phyloP scores from a whole-genome alignment of 1,140 invertebrate species.

The Melanaphis sacchari region DNA sequence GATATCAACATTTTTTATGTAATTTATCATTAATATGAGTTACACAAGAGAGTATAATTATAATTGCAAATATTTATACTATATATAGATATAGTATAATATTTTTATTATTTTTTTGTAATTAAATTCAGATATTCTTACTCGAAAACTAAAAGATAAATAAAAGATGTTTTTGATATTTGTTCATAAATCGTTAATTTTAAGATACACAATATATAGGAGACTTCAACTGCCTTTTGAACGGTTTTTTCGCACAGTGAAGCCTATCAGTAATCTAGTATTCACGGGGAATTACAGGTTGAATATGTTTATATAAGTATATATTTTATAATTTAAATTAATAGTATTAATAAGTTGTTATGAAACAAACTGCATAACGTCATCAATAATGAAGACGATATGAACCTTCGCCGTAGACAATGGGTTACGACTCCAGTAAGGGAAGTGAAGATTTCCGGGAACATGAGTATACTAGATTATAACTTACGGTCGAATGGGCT shows the following conservation, averaged over 20 bases:
- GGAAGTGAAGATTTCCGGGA: conserved; percentile 27
- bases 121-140: no score
- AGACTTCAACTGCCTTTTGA: not conserved
- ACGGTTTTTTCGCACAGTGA: not conserved
- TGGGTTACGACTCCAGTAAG: not conserved
- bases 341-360: not conserved
- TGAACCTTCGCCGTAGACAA: not conserved
- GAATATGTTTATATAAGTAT: not conserved
- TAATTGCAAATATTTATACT: no score
- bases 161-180: no score
- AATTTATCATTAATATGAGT: no score
- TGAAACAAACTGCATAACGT: not conserved
- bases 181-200: not conserved
- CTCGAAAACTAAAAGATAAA: no score
- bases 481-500: not conserved
- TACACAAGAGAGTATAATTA: no score
- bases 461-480: not conserved
- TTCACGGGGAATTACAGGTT: not conserved
- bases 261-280: not conserved
- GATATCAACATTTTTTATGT: not conserved
- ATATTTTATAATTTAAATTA: not conserved
- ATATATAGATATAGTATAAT: no score
- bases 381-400: not conserved
- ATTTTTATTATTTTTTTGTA: no score
- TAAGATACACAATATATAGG: not conserved